Percentiles rank a stretch among this genome's conserved stretches.
phyloP scores from a whole-genome alignment of 2,888 invertebrate species.

The Mycogona germanica region DNA sequence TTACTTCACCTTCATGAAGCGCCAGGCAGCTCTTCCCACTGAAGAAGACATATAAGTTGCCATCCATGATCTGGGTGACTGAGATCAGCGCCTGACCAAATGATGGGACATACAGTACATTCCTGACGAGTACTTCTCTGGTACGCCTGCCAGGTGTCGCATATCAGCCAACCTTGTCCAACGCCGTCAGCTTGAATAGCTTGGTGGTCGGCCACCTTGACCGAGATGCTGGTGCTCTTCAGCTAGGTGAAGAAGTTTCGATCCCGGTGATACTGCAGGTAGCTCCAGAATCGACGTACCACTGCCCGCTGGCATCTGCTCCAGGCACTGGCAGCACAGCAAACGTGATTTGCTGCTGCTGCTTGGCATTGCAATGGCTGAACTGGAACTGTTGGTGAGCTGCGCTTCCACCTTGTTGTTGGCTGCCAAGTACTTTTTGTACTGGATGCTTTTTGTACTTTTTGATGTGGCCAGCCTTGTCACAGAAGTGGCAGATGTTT shows the following conservation, averaged over 20 bases:
- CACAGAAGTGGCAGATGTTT: no score
- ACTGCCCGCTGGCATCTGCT: no score
- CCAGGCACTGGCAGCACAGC: background rate
- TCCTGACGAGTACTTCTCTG: background rate
- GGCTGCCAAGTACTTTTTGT: no score
- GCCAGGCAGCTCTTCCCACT: no score
- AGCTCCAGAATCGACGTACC: background rate
- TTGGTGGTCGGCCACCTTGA: background rate
- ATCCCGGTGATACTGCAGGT: background rate
- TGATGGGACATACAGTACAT: background rate
- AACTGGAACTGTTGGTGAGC: no score
- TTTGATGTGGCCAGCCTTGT: no score
- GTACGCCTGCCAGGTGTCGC: background rate
- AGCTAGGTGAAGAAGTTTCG: background rate
- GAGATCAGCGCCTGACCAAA: background rate
- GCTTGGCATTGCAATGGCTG: no score
- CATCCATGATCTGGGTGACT: no score
- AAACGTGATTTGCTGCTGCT: background rate
- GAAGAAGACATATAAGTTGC: no score
- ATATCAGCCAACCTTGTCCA: background rate
- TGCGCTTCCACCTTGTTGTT: no score
- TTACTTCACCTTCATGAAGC: no score
- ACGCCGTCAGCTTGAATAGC: background rate
- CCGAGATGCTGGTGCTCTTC: background rate
- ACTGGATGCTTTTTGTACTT: no score